Evolutionary conservation across 1,140 invertebrate genomes (phyloP).

Genomic region (Nomia melanderi): DNA sequence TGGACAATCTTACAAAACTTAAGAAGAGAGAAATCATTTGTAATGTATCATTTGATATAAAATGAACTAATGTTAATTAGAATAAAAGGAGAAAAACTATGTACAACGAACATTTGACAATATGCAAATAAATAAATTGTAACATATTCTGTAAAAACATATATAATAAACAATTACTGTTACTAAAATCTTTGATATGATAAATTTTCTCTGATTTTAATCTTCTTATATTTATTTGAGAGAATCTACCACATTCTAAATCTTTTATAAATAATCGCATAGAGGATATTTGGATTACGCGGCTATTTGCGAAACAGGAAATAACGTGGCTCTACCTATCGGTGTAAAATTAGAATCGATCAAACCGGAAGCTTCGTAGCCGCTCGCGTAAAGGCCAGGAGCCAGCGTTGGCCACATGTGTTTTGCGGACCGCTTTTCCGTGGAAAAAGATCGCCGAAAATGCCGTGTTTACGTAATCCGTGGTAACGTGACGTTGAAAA

Average conservation of each 20-base stretch:
- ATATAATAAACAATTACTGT: conserved; percentile 22
- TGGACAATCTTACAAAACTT: background rate
- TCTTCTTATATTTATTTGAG: too few species aligned
- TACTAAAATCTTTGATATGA: too few species aligned
- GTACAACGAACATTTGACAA: background rate
- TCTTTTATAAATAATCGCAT: too few species aligned
- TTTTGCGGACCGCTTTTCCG: conserved; percentile 56
- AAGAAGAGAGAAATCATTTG: background rate
- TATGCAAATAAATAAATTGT: conserved; percentile 5
- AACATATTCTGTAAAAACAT: conserved; percentile 28
- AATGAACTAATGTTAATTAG: conserved; percentile 7
- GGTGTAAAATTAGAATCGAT: conserved; percentile 31
- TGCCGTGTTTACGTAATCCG: conserved; percentile 73
- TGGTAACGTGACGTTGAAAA: conserved; percentile 54
- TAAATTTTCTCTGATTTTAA: too few species aligned
- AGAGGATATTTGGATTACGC: too few species aligned
- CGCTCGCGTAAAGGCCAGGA: conserved; percentile 61
- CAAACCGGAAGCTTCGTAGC: conserved; percentile 63
- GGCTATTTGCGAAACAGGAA: conserved; percentile 30
- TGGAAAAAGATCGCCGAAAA: conserved; percentile 65
- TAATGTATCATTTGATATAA: background rate
- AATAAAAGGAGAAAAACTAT: background rate
- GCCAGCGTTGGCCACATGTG: conserved; percentile 72
- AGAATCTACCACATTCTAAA: too few species aligned
- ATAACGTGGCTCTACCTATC: conserved; percentile 13